These are phyloP conservation scores for Sinonovacula constricta DNA, from an alignment of 1,140 invertebrate species.

Conservation along the genomic window DNA sequence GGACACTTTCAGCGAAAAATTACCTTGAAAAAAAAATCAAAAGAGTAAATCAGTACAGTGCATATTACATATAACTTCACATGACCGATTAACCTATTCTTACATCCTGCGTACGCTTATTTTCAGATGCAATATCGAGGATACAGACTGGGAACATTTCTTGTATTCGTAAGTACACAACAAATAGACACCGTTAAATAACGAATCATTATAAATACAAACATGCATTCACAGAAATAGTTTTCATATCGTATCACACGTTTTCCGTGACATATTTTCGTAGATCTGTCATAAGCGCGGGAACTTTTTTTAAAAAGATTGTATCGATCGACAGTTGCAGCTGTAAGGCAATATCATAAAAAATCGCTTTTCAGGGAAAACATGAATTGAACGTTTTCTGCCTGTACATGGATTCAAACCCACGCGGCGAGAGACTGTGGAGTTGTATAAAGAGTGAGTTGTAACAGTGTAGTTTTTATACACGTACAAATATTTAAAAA, in stretches of 20 bases:
- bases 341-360: neutral
- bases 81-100: too few species aligned
- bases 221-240: neutral
- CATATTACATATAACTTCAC: too few species aligned
- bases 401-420: neutral
- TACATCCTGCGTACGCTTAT: neutral
- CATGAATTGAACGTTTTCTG: neutral
- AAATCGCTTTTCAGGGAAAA: neutral
- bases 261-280: neutral
- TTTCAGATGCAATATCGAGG: neutral
- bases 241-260: neutral
- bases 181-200: neutral
- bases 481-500: too few species aligned
- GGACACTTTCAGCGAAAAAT: too few species aligned
- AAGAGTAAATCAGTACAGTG: too few species aligned
- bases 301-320: neutral
- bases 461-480: neutral
- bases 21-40: too few species aligned
- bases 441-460: neutral
- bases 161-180: constrained; percentile 31
- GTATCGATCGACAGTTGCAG: neutral
- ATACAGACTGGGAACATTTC: constrained; percentile 12
- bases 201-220: neutral
- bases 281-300: neutral
- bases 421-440: neutral